Percentiles rank a stretch among this genome's conserved stretches.
Evolutionary conservation across 2,888 invertebrate species (phyloP).

Genomic region (Balanococcus diminutus): DNA sequence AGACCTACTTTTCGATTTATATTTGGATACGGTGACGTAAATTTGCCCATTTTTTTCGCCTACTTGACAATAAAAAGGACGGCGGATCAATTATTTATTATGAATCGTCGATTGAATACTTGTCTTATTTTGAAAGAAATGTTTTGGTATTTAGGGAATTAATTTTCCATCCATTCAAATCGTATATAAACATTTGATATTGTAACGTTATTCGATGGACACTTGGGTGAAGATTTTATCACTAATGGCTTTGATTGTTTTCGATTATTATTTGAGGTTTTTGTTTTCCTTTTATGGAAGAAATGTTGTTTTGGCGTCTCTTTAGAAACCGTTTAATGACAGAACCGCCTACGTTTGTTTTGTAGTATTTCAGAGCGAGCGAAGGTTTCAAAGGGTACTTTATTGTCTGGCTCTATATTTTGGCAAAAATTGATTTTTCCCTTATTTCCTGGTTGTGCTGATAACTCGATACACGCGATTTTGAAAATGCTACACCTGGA

Average conservation of each 20-base stretch:
- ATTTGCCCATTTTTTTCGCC: not conserved
- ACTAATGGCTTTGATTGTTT: not conserved
- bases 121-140: not conserved
- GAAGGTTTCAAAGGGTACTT: not conserved
- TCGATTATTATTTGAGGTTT: not conserved
- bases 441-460: not conserved
- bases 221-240: not conserved
- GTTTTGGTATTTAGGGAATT: not conserved
- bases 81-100: not conserved
- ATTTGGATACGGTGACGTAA: not conserved
- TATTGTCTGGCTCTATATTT: not conserved
- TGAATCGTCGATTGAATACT: not conserved
- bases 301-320: not conserved
- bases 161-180: not conserved
- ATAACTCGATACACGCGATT: not conserved
- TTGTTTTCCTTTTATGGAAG: not conserved
- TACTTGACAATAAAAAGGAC: slow-evolving; percentile 8
- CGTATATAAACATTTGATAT: not conserved
- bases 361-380: not conserved
- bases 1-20: not conserved
- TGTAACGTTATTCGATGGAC: not conserved
- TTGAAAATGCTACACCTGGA: too few relatives aligned
- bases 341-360: slow-evolving; percentile 1
- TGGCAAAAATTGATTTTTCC: not conserved
- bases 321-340: not conserved